Evolutionary conservation across 30 jellyfish, hydroid and myxozoan species (phyloP), one percentile per base, ranked within the genome.

Genomic region (Aurelia sp.): DNA sequence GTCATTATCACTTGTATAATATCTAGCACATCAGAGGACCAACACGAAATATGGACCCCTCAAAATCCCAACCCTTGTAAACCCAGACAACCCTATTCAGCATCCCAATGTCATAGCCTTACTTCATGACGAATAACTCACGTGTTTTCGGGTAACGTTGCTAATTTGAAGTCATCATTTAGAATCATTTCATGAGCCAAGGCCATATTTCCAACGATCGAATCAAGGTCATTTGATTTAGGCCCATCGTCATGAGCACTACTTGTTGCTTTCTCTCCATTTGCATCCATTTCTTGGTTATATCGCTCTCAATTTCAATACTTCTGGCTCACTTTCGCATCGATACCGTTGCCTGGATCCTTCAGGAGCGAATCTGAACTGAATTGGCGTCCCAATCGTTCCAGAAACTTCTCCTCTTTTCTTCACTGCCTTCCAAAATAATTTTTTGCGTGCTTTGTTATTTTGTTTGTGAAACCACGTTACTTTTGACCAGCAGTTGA

Each of bases 171-270:
- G 31, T 85, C 87, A 66, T 91, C 98, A 51, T 86, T 91, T 27
- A 91, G 76, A 17, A 86, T 86, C 87, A 91, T 64, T 66, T 91
- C 98, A 60, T 91, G 98, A 6, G 98, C 98, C 30, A 91, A 64
- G 20, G 76, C 93, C 98, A 91, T 91, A 64, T 91, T 91, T 20
- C 93, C 98, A 75, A 91, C 66, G n/a, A 90, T 76, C 17, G 95
- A 68, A 15, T 73, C 57, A 79, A 89, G 70, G 33, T 79, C 89
- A 31, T 57, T 31, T 0, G 50, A 9, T 17, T 70, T 52, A 64
- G 89, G 89, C 89, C 89, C 76, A 62, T 21, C 40, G 6, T 21
- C 48, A 9, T 40, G 22, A 2, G 13, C 19, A 9, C 41, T 33
- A 7, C 21, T 20, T 2, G 10, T 19, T 35, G 18, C 22, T 35